Conservation (phyloP, 2,888 invertebrate species). For the Leucozona laternaria region DNA sequence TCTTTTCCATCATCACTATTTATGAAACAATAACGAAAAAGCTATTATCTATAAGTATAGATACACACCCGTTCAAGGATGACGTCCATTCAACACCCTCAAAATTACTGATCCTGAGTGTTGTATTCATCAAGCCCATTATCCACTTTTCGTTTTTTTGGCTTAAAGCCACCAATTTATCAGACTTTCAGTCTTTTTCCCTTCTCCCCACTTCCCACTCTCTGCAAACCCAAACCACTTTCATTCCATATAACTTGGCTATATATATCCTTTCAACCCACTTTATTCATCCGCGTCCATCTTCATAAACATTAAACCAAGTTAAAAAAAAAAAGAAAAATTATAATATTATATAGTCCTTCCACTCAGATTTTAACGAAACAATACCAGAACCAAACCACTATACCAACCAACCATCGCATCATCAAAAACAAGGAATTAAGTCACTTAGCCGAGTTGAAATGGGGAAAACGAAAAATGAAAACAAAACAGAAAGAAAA, state of each 20-base stretch:
- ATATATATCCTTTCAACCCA: slow-evolving; percentile 20
- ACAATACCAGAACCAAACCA: slow-evolving; percentile 48
- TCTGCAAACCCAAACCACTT: neutral
- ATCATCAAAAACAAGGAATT: slow-evolving; percentile 50
- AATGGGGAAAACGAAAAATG: slow-evolving; percentile 18
- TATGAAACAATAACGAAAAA: slow-evolving; percentile 40
- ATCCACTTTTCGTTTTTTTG: slow-evolving; percentile 58
- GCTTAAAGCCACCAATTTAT: slow-evolving; percentile 37
- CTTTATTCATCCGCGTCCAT: slow-evolving; percentile 44
- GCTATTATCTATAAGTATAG: too few relatives aligned
- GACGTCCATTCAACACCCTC: slow-evolving; percentile 45
- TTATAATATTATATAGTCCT: slow-evolving; percentile 48
- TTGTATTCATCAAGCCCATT: slow-evolving; percentile 71
- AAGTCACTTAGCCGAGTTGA: slow-evolving; percentile 69
- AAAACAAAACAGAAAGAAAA: slow-evolving; percentile 16
- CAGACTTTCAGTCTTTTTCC: neutral
- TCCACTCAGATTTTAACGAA: slow-evolving; percentile 72
- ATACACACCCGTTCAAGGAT: slow-evolving; percentile 13
- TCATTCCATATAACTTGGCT: neutral
- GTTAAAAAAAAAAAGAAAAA: slow-evolving; percentile 12
- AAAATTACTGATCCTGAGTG: slow-evolving; percentile 43
- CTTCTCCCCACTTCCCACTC: neutral
- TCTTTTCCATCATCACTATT: slow-evolving; percentile 4
- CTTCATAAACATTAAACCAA: slow-evolving; percentile 44
- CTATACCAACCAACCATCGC: neutral